Percentiles rank a stretch among this genome's conserved stretches.
These are phyloP conservation scores for Pseudomyrmex cubaensis DNA, from an alignment of 1,140 invertebrate species.

Conservation along the genomic window DNA sequence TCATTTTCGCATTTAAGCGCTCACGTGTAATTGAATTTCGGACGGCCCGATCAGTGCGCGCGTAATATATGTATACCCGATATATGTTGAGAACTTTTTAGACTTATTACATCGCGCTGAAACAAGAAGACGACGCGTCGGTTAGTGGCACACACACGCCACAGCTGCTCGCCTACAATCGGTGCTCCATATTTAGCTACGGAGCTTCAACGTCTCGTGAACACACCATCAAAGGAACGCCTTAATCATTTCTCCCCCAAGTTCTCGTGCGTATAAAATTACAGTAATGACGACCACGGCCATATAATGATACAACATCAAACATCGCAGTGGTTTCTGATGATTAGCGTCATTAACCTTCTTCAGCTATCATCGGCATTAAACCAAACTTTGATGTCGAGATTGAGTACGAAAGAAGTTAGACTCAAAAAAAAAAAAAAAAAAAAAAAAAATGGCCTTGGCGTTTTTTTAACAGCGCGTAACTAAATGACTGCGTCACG, in stretches of 20 bases:
- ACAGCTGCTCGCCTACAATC: conserved; percentile 45
- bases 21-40: conserved; percentile 57
- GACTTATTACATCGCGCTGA: conserved; percentile 47
- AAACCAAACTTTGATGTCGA: neutral
- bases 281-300: conserved; percentile 56
- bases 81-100: conserved; percentile 33
- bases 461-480: neutral
- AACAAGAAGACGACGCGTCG: conserved; percentile 30
- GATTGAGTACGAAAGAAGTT: conserved; percentile 1
- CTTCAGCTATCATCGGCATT: conserved; percentile 7
- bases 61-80: conserved; percentile 29
- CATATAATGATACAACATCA: conserved; percentile 57
- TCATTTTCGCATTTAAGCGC: conserved; percentile 49
- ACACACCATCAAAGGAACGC: conserved; percentile 60
- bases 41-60: neutral
- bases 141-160: neutral
- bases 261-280: conserved; percentile 64
- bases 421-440: neutral
- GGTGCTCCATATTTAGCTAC: conserved; percentile 58
- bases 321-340: conserved; percentile 35
- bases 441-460: neutral
- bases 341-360: conserved; percentile 46
- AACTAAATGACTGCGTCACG: conserved; percentile 11
- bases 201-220: conserved; percentile 47
- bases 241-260: conserved; percentile 58